Conservation (phyloP, 2,113 vertebrate genomes). For the Eolophus roseicapilla region DNA sequence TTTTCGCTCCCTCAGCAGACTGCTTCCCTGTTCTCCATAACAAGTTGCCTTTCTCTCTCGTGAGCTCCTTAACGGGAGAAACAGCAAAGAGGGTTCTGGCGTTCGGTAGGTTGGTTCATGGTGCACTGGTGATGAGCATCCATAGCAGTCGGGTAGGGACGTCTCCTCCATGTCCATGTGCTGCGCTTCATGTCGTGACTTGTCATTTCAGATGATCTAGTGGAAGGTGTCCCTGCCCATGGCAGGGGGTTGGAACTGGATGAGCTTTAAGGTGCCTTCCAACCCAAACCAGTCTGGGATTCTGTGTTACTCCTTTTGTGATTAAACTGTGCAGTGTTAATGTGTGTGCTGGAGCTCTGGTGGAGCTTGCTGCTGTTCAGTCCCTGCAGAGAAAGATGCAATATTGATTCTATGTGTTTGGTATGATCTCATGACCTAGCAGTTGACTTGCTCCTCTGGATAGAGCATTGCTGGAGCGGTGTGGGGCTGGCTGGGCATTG, state of each 20-base stretch:
- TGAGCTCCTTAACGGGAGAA: neutral
- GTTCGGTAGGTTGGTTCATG: neutral
- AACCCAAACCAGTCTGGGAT: neutral
- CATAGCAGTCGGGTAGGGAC: neutral
- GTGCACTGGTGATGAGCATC: neutral
- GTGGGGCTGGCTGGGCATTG: neutral
- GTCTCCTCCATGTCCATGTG: fast-evolving
- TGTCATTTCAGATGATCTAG: neutral
- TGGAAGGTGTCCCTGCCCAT: neutral
- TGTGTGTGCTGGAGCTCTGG: fast-evolving
- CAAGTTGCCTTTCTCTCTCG: fast-evolving
- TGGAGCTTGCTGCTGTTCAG: neutral
- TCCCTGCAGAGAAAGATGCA: neutral
- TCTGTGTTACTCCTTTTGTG: neutral
- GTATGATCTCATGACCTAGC: neutral
- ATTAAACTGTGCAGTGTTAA: fast-evolving
- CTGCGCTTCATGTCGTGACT: neutral
- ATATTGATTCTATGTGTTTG: fast-evolving
- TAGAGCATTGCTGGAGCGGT: neutral
- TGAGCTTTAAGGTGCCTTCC: neutral
- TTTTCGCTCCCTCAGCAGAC: fast-evolving
- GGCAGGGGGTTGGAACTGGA: neutral
- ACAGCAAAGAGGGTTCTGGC: neutral
- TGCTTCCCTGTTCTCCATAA: neutral
- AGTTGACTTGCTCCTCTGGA: neutral